Base-by-base conservation (phyloP, 1,140 invertebrate species). In the Aphaenogaster floridana region DNA sequence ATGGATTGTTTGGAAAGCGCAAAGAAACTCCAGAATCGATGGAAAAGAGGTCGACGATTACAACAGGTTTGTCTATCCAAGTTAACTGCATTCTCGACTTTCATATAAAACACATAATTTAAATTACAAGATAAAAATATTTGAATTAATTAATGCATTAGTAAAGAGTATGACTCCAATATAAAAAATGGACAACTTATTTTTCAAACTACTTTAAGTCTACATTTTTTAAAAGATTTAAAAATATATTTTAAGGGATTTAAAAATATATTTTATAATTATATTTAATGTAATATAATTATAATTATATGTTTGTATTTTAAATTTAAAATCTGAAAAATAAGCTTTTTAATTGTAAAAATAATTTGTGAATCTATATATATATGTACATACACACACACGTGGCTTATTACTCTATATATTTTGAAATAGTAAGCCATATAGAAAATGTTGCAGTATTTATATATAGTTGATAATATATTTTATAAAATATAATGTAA, bases 1-100 rank as follows among this genome's bases (percentile, higher is more conserved):
- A 91, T 85, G 94, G 94, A 13, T 48, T 95, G 13, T 94, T 94
- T 57, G 94, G 94, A 2, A 95, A 94, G 68, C 90, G 91, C 4
- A 95, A 94, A 80, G 91, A 93, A 13, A 61, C 86, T n/a, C n/a
- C 88, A 36, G 93, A 93, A 89, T 36, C 81, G 74, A 74, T 83
- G 5, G 93, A 93, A 52, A 91, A 93, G 13, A 91, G 79, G 5
- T 92, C 92, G 3, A 91, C 93, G n/a, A 94, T 94, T 64, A 92
- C 93, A 21, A 93, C 94, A 92, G 93, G 93, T 94, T 74, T 11
- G 71, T 48, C 68, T 17, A 59, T 45, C 17, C n/a, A n/a, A 50
- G 2, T 84, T 39, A 74, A 50, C 50, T n/a, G 17, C 36, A 34
- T 7, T 52, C 17, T 66, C 63, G 7, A 39, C 13, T 52, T 28